Conservation (phyloP, 2,113 vertebrate genomes). For the Cephalopterus ornatus region DNA sequence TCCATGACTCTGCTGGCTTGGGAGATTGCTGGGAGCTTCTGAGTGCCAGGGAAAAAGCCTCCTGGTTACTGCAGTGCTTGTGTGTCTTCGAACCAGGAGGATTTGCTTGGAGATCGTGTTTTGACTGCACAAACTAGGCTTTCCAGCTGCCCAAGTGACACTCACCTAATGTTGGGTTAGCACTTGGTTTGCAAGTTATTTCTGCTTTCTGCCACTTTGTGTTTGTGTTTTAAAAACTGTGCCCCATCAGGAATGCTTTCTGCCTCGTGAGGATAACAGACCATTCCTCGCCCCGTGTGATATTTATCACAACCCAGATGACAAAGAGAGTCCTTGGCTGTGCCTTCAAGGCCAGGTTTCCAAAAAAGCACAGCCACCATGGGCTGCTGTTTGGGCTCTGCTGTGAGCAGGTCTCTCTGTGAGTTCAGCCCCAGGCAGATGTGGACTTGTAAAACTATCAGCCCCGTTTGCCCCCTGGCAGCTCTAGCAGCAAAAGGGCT, state of each 20-base stretch:
- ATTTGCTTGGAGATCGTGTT: fast-evolving
- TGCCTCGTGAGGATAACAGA: neutral
- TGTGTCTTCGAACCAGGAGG: neutral
- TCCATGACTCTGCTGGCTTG: neutral
- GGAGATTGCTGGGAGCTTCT: neutral
- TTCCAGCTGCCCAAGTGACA: neutral
- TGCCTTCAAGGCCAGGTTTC: neutral
- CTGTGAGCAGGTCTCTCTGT: neutral
- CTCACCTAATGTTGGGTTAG: neutral
- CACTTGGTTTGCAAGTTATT: neutral
- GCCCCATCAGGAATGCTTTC: neutral
- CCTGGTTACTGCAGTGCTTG: neutral
- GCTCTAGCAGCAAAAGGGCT: neutral
- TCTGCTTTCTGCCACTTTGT: neutral
- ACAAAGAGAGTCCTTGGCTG: neutral
- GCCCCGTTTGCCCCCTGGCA: neutral
- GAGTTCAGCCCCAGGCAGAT: neutral
- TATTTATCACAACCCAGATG: neutral
- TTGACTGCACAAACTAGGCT: neutral
- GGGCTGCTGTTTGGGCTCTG: neutral
- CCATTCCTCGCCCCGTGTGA: fast-evolving
- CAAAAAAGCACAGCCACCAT: neutral
- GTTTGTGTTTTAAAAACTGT: neutral
- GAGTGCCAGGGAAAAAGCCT: neutral
- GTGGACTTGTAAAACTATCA: neutral